These are phyloP conservation scores for Ceriagrion tenellum DNA, from an alignment of 2,888 invertebrate species.

Conservation along the genomic window DNA sequence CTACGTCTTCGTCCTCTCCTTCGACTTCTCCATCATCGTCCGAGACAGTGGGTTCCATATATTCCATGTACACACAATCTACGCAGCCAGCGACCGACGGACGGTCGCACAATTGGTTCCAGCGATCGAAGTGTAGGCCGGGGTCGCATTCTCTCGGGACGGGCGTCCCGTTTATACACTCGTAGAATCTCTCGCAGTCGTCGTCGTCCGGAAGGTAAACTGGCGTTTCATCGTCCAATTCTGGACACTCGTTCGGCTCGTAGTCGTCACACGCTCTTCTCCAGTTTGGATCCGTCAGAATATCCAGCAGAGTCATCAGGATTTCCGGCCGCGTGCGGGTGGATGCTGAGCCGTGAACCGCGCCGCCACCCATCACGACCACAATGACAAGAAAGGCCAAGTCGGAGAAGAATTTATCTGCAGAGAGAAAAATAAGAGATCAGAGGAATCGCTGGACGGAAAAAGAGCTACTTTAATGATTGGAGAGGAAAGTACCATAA, in stretches of 20 bases:
- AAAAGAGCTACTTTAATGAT: no score
- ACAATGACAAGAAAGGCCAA: no score
- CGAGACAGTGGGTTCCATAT: no score
- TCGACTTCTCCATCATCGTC: no score
- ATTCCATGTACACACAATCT: neutral
- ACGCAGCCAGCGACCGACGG: neutral
- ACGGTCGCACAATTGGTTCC: neutral
- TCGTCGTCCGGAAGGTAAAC: neutral
- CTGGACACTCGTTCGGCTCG: neutral
- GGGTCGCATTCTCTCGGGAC: neutral
- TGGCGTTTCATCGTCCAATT: neutral
- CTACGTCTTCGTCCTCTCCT: neutral
- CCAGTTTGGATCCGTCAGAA: no score
- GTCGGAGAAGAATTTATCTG: no score
- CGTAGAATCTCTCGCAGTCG: slow-evolving; percentile 31
- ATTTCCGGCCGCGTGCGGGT: no score
- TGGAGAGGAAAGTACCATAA: no score
- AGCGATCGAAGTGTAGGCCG: neutral
- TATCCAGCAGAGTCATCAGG: no score
- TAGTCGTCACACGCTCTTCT: neutral
- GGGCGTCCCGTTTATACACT: neutral
- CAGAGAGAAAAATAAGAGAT: no score
- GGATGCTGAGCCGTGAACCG: no score
- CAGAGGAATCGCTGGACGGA: no score
- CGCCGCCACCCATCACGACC: neutral